Evolutionary conservation across 2,113 vertebrate genomes (phyloP).

Genomic region (Phaethornis superciliosus): DNA sequence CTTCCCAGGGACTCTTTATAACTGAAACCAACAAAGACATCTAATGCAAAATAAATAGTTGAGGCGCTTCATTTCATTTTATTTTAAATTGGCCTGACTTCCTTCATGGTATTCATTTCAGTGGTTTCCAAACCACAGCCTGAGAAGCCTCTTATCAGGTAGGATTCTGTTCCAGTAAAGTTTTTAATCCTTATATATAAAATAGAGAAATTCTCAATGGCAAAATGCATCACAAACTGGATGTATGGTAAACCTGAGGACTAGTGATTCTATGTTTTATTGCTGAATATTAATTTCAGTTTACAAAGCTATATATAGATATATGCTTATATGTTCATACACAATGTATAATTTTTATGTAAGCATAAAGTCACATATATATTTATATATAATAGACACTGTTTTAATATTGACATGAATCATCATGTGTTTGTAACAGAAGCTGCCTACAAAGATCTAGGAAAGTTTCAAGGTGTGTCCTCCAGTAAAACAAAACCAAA

Average conservation of each 20-base stretch:
- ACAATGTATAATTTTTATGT: neutral
- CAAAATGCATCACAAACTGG: neutral
- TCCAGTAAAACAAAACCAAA: neutral
- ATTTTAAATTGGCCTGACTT: conserved; percentile 16
- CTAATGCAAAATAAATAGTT: conserved; percentile 12
- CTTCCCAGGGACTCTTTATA: neutral
- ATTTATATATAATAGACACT: neutral
- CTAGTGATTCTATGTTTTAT: neutral
- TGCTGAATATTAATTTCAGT: neutral
- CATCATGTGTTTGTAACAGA: neutral
- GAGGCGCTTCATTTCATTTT: neutral
- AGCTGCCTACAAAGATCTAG: neutral
- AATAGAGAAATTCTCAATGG: neutral
- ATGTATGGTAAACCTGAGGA: neutral
- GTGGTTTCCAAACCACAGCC: conserved; percentile 15
- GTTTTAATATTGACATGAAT: neutral
- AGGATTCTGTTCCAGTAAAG: neutral
- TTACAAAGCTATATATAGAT: neutral
- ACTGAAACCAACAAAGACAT: neutral
- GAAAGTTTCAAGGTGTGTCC: neutral
- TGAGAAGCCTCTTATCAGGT: neutral
- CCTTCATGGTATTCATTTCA: neutral
- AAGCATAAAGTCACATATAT: neutral
- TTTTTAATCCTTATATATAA: neutral
- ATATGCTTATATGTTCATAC: neutral